Evolutionary conservation across 2,888 invertebrate genomes (phyloP).

Genomic region (Chymomyza procnemis): DNA sequence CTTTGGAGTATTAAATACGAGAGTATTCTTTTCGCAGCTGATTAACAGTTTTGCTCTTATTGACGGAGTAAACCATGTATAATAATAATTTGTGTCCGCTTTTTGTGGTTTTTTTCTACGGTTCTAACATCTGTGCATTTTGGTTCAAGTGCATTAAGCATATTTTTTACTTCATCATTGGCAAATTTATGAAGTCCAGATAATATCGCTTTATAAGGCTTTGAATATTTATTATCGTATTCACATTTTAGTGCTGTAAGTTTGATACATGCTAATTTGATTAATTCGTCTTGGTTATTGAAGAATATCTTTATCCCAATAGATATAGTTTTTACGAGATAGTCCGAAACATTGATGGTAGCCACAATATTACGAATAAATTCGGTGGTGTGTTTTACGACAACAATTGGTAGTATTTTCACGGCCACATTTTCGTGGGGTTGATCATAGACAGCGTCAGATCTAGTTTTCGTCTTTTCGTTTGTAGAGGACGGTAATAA

Average conservation of each 20-base stretch:
- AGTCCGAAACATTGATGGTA: not conserved
- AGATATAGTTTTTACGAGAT: not conserved
- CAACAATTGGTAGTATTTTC: too few species aligned
- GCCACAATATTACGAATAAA: too few species aligned
- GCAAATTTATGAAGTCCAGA: conserved; percentile 1
- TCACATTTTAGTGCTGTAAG: not conserved
- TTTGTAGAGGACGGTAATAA: too few species aligned
- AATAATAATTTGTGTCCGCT: not conserved
- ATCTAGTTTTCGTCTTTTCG: too few species aligned
- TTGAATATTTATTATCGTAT: not conserved
- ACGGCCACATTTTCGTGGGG: too few species aligned
- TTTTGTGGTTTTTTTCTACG: not conserved
- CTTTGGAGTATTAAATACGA: not conserved
- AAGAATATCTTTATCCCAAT: not conserved
- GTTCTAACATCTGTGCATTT: conserved; percentile 14
- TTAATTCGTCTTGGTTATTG: not conserved
- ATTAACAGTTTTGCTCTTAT: not conserved
- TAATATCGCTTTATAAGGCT: conserved; percentile 6
- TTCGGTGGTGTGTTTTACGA: too few species aligned
- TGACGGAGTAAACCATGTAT: conserved; percentile 1
- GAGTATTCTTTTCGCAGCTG: conserved; percentile 3
- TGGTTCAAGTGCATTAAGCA: not conserved
- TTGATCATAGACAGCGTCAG: too few species aligned
- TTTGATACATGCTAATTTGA: not conserved
- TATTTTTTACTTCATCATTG: not conserved